Conservation (phyloP, 2,888 invertebrate genomes). For the Zele albiditarsus region DNA sequence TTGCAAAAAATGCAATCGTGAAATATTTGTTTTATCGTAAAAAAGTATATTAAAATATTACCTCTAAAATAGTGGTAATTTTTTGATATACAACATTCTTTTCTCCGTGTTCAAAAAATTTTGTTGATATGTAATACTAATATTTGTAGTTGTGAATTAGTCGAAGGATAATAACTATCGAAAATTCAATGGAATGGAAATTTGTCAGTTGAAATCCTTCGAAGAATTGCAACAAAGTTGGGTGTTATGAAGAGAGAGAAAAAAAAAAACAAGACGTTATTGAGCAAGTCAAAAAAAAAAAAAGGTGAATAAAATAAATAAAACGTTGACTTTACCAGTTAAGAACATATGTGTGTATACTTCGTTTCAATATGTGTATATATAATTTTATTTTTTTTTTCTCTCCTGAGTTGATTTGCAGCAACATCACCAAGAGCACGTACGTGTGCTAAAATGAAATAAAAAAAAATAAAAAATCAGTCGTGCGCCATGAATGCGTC, state of each 20-base stretch:
- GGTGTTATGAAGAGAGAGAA: neutral
- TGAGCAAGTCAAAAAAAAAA: neutral
- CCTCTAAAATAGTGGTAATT: too few relatives aligned
- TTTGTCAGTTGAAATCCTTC: neutral
- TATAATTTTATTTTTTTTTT: neutral
- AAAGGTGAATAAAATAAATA: slow-evolving; percentile 6
- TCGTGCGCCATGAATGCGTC: slow-evolving; percentile 20
- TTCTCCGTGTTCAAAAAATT: too few relatives aligned
- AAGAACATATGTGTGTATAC: neutral
- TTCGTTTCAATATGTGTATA: neutral
- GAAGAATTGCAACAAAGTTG: neutral
- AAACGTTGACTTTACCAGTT: neutral
- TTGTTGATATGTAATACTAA: neutral
- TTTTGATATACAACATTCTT: too few relatives aligned
- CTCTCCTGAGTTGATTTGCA: slow-evolving; percentile 1
- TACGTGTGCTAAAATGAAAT: slow-evolving; percentile 3
- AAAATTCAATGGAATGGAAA: neutral
- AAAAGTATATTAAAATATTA: too few relatives aligned
- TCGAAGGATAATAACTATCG: neutral
- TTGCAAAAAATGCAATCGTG: too few relatives aligned
- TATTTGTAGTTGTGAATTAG: neutral
- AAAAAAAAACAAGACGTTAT: neutral
- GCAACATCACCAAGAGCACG: slow-evolving; percentile 6
- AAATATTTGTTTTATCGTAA: too few relatives aligned
- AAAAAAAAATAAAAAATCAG: slow-evolving; percentile 8